Base-by-base conservation (phyloP, 2,888 invertebrate genomes). In the Acronicta leporina region DNA sequence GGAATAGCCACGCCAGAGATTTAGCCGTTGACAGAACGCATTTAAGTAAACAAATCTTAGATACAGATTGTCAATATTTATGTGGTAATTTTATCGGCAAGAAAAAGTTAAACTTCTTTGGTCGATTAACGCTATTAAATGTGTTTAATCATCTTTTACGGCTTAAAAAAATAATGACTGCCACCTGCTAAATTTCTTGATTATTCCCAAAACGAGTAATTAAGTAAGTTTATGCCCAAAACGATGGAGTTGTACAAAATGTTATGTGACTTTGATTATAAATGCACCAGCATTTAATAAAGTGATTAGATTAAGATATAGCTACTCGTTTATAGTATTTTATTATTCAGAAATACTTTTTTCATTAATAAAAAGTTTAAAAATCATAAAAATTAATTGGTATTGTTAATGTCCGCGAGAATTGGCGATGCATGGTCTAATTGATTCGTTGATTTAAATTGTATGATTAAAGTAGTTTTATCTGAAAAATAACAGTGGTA, bases 361-460 rank as follows among this genome's bases (percentile, higher is more conserved):
- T 63, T 75, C 75, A 79, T 73, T 72, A 70, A 77, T 75, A 81
- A 81, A 83, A 74, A 50, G 61, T 74, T 52, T 81, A 84, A 76
- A 84, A 83, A 78, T 57, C 71, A 68, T 70, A 81, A 77, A 84
- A 81, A 81, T 72, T 70, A 68, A 78, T 80, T 75, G 78, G 73
- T 83, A 83, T 77, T 72, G 55, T 62, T 83, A 83, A 81, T 38
- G 82, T 82, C 77, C 68, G 80, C 69, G 73, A 76, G 78, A 73
- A 76, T 75, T 78, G 79, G 73, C 76, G 77, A 81, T 79, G 83
- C 76, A 75, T 77, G 75, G 66, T 72, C 67, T 72, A 68, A 75
- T 66, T 78, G 54, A 71, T 74, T 74, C 47, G 47, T 66, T 74
- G 62, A 62, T 73, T 75, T 58, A 49, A 71, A 67, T 67, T 68